Percentiles rank a stretch among this genome's conserved stretches.
Evolutionary conservation across 1,140 invertebrate genomes (phyloP).

Genomic region (Zaprionus davidi): DNA sequence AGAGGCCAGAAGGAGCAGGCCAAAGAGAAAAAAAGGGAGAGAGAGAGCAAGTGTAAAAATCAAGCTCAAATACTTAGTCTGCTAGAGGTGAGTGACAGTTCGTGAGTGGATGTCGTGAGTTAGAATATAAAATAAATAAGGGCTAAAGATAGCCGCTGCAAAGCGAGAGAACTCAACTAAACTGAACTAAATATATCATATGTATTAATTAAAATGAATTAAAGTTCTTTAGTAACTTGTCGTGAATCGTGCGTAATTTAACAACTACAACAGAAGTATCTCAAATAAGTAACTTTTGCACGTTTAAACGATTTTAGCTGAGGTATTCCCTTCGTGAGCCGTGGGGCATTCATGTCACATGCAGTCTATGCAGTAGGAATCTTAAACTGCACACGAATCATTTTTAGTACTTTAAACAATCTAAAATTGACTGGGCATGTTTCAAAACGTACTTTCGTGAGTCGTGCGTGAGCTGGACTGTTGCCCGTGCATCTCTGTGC

Average conservation of each 20-base stretch:
- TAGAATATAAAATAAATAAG: not conserved
- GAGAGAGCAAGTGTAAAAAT: constrained; percentile 39
- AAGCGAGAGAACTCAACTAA: too few relatives aligned
- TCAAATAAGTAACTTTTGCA: not conserved
- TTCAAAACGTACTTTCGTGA: not conserved
- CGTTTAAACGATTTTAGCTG: not conserved
- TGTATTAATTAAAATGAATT: too few relatives aligned
- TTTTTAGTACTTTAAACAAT: not conserved
- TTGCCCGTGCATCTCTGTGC: not conserved
- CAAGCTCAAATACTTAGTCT: constrained; percentile 55
- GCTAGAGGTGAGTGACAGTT: constrained; percentile 22
- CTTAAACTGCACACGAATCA: not conserved
- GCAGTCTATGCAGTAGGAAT: not conserved
- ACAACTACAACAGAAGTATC: not conserved
- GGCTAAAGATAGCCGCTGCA: too few relatives aligned
- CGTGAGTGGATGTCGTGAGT: not conserved
- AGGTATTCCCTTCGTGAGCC: not conserved
- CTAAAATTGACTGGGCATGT: not conserved
- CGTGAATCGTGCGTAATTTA: not conserved
- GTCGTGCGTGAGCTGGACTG: not conserved
- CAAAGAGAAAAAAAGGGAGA: constrained; percentile 1
- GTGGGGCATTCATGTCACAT: not conserved
- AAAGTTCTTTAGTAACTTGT: too few relatives aligned
- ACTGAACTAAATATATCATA: too few relatives aligned
- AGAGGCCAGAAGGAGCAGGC: constrained; percentile 10